A percentile compares a stretch with the other conserved stretches of the same genome.
Conservation (phyloP, 2,113 vertebrate genomes). For the Sapayoa aenigma region DNA sequence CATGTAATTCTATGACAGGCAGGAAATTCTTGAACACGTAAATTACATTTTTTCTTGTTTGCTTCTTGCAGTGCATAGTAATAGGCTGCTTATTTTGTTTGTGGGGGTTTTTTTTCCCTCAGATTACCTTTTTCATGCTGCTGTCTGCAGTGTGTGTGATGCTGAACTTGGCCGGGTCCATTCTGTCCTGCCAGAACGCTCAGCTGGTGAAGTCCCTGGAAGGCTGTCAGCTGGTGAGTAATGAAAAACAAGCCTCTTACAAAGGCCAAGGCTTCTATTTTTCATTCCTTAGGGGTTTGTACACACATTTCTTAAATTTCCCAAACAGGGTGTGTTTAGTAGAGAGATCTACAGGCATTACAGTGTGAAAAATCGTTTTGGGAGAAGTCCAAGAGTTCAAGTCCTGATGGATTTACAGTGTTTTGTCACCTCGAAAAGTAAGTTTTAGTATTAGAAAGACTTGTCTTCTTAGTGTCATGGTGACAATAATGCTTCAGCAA, state of each 20-base stretch:
- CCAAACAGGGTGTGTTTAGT: not conserved
- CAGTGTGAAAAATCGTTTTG: not conserved
- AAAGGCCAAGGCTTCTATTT: not conserved
- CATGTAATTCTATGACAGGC: not conserved
- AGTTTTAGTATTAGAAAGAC: not conserved
- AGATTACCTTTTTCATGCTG: conserved; percentile 99
- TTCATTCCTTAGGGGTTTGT: not conserved
- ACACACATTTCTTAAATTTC: not conserved
- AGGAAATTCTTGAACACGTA: not conserved
- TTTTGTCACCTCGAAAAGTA: not conserved
- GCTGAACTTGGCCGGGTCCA: conserved; percentile 96
- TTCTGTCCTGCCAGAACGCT: conserved; percentile 98
- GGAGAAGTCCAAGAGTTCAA: not conserved
- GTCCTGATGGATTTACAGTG: not conserved
- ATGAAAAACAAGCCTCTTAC: not conserved
- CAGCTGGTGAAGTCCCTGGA: conserved; percentile 93
- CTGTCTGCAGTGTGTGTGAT: conserved; percentile 97
- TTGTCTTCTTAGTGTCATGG: not conserved
- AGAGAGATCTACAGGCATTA: not conserved
- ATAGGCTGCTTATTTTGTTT: not conserved
- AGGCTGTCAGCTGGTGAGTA: conserved; percentile 96
- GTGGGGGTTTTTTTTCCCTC: conserved; percentile 48
- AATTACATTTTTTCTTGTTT: not conserved
- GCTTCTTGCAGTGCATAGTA: conserved; percentile 2
- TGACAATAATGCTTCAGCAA: not conserved